Base-by-base conservation (phyloP, 2,888 invertebrate species). In the Trisateles emortualis region DNA sequence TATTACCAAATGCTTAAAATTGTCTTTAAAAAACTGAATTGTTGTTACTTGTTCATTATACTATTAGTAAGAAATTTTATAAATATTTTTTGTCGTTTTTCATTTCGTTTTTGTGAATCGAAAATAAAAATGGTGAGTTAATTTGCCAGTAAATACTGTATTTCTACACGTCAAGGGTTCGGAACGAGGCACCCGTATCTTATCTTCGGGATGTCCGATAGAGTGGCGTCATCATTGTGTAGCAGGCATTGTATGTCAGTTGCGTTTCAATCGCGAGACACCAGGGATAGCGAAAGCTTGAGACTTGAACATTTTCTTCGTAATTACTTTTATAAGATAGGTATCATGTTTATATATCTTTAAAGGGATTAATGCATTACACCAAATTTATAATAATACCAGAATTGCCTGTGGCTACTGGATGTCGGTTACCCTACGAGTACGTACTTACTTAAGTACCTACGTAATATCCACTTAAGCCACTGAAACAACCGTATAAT, bases 181-280 rank as follows among this genome's bases (percentile, higher is more conserved):
- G 69, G 74, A 78, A 71, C 73, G 77, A 76, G 66, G 67, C 68
- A 64, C 77, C 61, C 69, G 78, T 81, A 80, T 80, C 82, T 84
- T 86, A 87, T 87, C 86, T 79, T 43, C 67, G 69, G 77, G 75
- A 77, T 73, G 84, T 83, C 85, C 79, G 82, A 84, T 83, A 81
- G 76, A 79, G 59, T 67, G 73, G 64, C 73, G 65, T 72, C 72
- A 68, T 75, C 72, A 83, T 83, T 81, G 81, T 79, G 73, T 61
- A 44, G 52, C 48, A 56, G 50, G 68, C 62, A 80, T 87, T 87
- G 87, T 87, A 59, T 65, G 79, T 78, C 79, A 77, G 73, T 69
- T 54, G 73, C 64, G 70, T 72, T 84, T 82, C 83, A 78, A 78
- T 78, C 77, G 81, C 52, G 64, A 64, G 66, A 63, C 62, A 66